These are phyloP conservation scores for Gephyroberyx darwinii DNA, from an alignment of 2,797 vertebrate species.

Conservation along the genomic window DNA sequence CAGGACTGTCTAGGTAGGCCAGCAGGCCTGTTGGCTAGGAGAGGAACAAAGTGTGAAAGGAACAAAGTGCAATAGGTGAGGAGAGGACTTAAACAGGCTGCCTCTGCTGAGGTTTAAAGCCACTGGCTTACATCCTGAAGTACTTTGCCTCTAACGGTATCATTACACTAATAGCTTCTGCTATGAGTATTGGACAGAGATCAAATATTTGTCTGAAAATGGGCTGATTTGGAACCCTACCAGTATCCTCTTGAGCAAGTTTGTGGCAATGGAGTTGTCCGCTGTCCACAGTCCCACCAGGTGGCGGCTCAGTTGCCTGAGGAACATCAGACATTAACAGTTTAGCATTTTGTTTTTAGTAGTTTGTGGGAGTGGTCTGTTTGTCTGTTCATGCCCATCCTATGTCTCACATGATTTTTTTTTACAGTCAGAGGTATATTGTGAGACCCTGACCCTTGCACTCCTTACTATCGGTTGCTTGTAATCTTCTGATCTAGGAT, in stretches of 20 bases:
- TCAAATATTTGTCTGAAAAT: constrained; percentile 13
- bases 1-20: constrained; percentile 93
- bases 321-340: not conserved
- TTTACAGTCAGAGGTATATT: too few relatives aligned
- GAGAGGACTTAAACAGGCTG: constrained; percentile 6
- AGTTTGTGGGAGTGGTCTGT: not conserved
- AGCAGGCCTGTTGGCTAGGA: constrained; percentile 92
- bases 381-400: not conserved
- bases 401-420: too few relatives aligned
- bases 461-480: too few relatives aligned
- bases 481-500: too few relatives aligned
- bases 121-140: constrained; percentile 9
- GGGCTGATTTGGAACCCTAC: constrained; percentile 69
- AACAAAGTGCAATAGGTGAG: not conserved
- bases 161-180: constrained; percentile 38
- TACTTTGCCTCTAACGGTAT: not conserved
- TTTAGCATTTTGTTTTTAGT: not conserved
- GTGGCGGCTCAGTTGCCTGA: constrained; percentile 97
- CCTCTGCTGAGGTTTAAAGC: constrained; percentile 20
- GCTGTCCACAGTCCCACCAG: constrained; percentile 98
- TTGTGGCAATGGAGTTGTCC: constrained; percentile 93
- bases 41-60: not conserved
- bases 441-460: too few relatives aligned
- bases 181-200: constrained; percentile 7
- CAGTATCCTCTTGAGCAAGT: constrained; percentile 96